Conservation (phyloP, 1,140 invertebrate species). For the Centruroides vittatus region DNA sequence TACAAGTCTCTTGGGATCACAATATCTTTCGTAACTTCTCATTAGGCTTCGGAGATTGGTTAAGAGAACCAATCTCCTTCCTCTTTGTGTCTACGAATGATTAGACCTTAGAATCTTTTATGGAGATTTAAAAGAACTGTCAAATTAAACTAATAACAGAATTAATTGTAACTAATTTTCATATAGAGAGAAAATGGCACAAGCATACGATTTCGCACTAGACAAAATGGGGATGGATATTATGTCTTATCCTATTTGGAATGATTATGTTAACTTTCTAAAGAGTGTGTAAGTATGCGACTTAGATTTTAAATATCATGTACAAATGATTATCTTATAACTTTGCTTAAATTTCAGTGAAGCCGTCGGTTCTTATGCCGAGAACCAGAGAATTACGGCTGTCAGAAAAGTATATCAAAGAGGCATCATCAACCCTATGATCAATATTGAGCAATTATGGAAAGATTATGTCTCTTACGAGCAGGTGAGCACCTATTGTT, state of each 20-base stretch:
- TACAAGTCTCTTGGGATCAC: too few species aligned
- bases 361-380: slow-evolving; percentile 94
- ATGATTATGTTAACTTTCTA: slow-evolving; percentile 95
- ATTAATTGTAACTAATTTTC: too few species aligned
- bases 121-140: too few species aligned
- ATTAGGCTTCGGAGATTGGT: too few species aligned
- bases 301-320: background rate
- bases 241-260: slow-evolving; percentile 90
- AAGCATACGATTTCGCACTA: slow-evolving; percentile 97
- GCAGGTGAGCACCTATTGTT: slow-evolving; percentile 26
- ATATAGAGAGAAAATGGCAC: slow-evolving; percentile 93
- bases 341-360: slow-evolving; percentile 38
- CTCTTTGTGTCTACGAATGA: too few species aligned
- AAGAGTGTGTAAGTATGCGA: slow-evolving; percentile 60
- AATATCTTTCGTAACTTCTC: too few species aligned
- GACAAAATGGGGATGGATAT: slow-evolving; percentile 99
- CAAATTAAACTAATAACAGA: too few species aligned
- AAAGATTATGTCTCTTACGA: slow-evolving; percentile 86
- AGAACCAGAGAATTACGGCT: slow-evolving; percentile 97
- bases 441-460: slow-evolving; percentile 95
- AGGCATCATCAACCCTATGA: slow-evolving; percentile 81
- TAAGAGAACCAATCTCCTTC: too few species aligned
- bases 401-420: slow-evolving; percentile 68
- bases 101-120: too few species aligned
- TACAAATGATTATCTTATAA: background rate